A percentile compares a stretch with the other conserved stretches of the same genome.
These are phyloP conservation scores for Leucophenga montana DNA, from an alignment of 2,888 invertebrate species.

Conservation along the genomic window DNA sequence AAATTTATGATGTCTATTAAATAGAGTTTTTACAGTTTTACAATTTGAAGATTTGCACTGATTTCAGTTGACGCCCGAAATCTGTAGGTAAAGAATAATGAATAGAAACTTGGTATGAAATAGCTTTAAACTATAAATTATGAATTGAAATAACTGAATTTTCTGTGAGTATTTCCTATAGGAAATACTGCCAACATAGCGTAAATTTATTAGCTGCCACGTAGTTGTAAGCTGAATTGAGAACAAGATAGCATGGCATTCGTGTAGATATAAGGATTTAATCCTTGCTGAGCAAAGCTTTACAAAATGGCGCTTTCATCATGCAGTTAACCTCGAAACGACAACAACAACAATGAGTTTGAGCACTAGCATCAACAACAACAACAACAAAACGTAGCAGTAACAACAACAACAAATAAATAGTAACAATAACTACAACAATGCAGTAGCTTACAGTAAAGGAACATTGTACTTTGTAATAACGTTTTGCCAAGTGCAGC, in stretches of 20 bases:
- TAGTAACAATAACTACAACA: conserved; percentile 24
- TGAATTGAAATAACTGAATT: too few relatives aligned
- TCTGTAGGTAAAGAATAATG: too few relatives aligned
- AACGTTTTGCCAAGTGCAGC: conserved; percentile 16
- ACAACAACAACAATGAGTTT: conserved; percentile 41
- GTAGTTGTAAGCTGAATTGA: too few relatives aligned
- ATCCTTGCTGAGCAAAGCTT: conserved; percentile 33
- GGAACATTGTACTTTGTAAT: conserved; percentile 22
- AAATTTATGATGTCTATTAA: too few relatives aligned
- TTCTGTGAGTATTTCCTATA: too few relatives aligned
- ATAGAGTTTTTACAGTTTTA: too few relatives aligned
- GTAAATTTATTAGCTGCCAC: too few relatives aligned
- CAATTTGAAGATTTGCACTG: too few relatives aligned
- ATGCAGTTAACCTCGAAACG: conserved; percentile 24
- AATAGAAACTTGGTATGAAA: too few relatives aligned
- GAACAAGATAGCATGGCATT: background rate
- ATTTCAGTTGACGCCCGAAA: too few relatives aligned
- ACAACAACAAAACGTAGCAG: conserved; percentile 15
- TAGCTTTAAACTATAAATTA: too few relatives aligned
- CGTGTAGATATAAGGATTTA: conserved; percentile 19
- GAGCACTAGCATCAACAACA: conserved; percentile 37
- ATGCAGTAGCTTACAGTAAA: conserved; percentile 14
- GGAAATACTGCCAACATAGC: too few relatives aligned
- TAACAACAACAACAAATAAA: conserved; percentile 26
- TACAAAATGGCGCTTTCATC: conserved; percentile 30